Percentiles rank a stretch among this genome's conserved stretches.
These are phyloP conservation scores for Laticauda laticaudata DNA, from an alignment of 2,113 vertebrate genomes.

Conservation along the genomic window DNA sequence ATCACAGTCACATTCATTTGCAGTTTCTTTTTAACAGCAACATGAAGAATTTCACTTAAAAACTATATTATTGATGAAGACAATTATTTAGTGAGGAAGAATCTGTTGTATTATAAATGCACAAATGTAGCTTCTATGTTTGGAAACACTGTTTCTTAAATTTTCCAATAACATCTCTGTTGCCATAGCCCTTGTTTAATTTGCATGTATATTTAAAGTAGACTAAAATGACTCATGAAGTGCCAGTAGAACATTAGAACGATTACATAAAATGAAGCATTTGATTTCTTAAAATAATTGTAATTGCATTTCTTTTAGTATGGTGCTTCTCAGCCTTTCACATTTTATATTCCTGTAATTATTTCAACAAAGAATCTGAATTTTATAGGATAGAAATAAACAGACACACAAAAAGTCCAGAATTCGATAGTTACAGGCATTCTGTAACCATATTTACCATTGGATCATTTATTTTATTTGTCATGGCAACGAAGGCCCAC, in stretches of 20 bases:
- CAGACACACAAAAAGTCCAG: background rate
- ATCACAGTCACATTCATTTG: background rate
- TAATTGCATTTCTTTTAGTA: background rate
- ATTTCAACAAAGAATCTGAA: background rate
- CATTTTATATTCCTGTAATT: background rate
- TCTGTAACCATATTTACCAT: background rate
- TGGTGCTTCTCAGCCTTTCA: background rate
- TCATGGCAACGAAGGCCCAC: background rate
- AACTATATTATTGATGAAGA: background rate
- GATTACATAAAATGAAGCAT: background rate
- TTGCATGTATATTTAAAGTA: background rate
- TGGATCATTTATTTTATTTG: background rate
- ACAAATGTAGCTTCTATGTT: background rate
- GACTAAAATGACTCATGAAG: background rate
- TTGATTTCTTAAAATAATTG: background rate
- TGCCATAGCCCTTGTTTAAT: background rate
- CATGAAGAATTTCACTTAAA: background rate
- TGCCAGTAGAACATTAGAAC: background rate
- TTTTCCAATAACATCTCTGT: background rate
- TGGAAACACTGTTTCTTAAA: background rate
- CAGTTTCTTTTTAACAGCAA: slow-evolving; percentile 17
- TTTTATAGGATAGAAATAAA: background rate
- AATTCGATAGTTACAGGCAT: background rate
- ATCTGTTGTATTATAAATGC: background rate
- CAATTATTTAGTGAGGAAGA: background rate